A percentile compares a stretch with the other conserved stretches of the same genome.
Conservation (phyloP, 2,888 invertebrate species). For the Sipunculus nudus region DNA sequence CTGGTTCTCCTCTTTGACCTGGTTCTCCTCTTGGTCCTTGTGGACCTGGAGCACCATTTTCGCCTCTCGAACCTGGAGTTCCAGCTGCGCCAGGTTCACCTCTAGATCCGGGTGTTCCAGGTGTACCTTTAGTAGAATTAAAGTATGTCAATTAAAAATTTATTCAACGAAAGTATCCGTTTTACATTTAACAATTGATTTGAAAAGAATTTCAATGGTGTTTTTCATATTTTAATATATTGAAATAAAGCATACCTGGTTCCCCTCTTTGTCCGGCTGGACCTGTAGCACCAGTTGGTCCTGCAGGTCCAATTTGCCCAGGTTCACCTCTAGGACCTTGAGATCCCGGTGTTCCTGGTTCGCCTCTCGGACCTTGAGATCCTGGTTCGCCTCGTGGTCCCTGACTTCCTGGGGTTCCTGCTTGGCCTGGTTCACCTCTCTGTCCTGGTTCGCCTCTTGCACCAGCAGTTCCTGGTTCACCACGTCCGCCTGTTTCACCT, state of each 20-base stretch:
- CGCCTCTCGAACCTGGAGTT: background rate
- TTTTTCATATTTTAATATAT: too few relatives aligned
- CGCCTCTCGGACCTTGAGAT: slow-evolving; percentile 12
- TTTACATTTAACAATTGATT: too few relatives aligned
- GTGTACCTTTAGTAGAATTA: background rate
- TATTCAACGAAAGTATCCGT: too few relatives aligned
- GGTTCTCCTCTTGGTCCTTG: slow-evolving; percentile 45
- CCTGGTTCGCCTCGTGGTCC: slow-evolving; percentile 69
- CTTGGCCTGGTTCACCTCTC: background rate
- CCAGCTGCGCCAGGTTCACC: slow-evolving; percentile 22
- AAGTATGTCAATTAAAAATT: background rate
- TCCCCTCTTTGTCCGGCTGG: slow-evolving; percentile 7
- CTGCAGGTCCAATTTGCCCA: slow-evolving; percentile 21
- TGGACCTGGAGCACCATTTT: slow-evolving; percentile 33
- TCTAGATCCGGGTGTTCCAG: slow-evolving; percentile 13
- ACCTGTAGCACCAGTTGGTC: slow-evolving; percentile 16
- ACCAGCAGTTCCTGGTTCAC: background rate
- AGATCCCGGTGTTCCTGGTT: slow-evolving; percentile 26
- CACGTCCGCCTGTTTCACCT: slow-evolving; percentile 24
- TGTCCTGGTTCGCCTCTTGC: background rate
- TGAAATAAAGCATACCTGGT: too few relatives aligned
- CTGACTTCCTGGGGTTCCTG: background rate
- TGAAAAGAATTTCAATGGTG: too few relatives aligned
- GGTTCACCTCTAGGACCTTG: slow-evolving; percentile 11
- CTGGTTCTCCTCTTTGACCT: slow-evolving; percentile 58